Evolutionary conservation across 2,797 vertebrate genomes (phyloP).

Genomic region (Rhadinocentrus ornatus): DNA sequence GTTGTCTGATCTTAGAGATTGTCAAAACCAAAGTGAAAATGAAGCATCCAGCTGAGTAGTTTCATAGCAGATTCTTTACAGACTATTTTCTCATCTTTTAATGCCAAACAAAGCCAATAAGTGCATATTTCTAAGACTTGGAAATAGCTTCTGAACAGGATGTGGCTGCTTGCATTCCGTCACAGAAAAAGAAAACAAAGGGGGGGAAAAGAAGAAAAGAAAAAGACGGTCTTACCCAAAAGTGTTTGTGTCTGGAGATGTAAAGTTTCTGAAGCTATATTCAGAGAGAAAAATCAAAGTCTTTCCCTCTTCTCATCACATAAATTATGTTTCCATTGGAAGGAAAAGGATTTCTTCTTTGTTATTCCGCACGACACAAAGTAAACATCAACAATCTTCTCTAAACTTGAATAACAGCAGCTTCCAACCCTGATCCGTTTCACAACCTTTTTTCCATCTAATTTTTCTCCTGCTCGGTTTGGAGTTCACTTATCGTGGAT

Average conservation of each 20-base stretch:
- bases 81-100: neutral
- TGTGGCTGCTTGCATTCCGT: neutral
- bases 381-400: slow-evolving; percentile 38
- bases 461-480: slow-evolving; percentile 28
- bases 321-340: neutral
- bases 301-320: slow-evolving; percentile 10
- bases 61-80: neutral
- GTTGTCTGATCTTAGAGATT: neutral
- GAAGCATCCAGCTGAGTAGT: neutral
- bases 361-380: neutral
- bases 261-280: slow-evolving; percentile 36
- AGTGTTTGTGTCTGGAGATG: slow-evolving; percentile 36
- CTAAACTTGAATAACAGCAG: neutral
- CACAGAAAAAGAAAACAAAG: neutral
- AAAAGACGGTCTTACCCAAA: slow-evolving; percentile 64
- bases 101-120: neutral
- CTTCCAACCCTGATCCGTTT: slow-evolving; percentile 30
- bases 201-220: neutral
- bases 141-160: neutral
- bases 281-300: slow-evolving; percentile 37
- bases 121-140: neutral
- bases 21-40: neutral
- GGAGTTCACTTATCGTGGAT: neutral
- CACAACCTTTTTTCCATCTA: slow-evolving; percentile 18
- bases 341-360: neutral